phyloP scores from a whole-genome alignment of 2,888 invertebrate genomes.

The Agrypnus murinus region DNA sequence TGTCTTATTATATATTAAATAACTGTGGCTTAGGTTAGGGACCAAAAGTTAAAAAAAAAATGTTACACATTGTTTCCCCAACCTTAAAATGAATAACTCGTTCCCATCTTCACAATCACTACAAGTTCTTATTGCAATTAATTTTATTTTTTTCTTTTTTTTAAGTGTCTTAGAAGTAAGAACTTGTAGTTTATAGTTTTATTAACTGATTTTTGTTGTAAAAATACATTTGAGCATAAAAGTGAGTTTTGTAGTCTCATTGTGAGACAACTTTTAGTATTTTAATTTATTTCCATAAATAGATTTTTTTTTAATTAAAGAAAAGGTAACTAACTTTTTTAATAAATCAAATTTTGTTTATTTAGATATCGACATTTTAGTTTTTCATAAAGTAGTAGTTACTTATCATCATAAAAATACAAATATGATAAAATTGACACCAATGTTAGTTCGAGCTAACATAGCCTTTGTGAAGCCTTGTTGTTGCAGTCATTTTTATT shows the following conservation, averaged over 20 bases:
- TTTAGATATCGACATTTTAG: no score
- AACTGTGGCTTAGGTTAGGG: conserved; percentile 55
- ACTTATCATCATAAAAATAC: neutral
- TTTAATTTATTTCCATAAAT: neutral
- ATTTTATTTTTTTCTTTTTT: neutral
- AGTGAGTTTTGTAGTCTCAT: neutral
- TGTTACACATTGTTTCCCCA: conserved; percentile 47
- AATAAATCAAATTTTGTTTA: no score
- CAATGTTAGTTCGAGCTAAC: conserved; percentile 60
- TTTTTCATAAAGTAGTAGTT: neutral
- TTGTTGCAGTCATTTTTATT: conserved; percentile 46
- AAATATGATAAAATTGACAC: conserved; percentile 34
- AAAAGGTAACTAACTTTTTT: no score
- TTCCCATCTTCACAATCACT: conserved; percentile 6
- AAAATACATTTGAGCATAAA: neutral
- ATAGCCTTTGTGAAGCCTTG: conserved; percentile 59
- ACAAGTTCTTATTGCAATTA: neutral
- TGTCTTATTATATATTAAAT: conserved; percentile 25
- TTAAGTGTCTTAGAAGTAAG: neutral
- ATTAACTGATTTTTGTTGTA: neutral
- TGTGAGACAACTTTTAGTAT: neutral
- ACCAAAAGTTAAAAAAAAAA: conserved; percentile 47
- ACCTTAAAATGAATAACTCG: conserved; percentile 32
- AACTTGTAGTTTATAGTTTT: neutral
- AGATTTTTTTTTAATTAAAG: neutral